Conservation (phyloP, 2,113 vertebrate genomes). For the Enhydra lutris region DNA sequence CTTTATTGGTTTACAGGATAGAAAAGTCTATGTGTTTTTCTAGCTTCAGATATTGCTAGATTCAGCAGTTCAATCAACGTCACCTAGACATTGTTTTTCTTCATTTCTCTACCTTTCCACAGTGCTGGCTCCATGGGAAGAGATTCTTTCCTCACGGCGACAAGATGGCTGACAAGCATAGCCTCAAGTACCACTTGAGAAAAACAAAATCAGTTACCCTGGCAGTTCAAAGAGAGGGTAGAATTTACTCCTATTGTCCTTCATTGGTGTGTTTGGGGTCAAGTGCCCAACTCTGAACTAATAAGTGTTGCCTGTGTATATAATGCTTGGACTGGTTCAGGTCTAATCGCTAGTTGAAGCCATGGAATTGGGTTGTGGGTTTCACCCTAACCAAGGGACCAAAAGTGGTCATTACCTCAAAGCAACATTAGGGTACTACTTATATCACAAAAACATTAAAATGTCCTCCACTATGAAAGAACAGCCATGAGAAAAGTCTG, state of each 20-base stretch:
- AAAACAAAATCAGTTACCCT: not conserved
- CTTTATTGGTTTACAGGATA: not conserved
- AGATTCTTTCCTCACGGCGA: not conserved
- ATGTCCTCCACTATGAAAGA: not conserved
- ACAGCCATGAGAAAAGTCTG: not conserved
- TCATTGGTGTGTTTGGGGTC: not conserved
- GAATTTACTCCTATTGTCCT: not conserved
- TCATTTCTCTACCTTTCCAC: not conserved
- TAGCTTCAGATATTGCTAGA: not conserved
- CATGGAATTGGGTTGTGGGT: not conserved
- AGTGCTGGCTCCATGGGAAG: not conserved
- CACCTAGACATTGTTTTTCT: not conserved
- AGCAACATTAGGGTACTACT: not conserved
- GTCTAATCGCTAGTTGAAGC: not conserved
- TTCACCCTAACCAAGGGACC: not conserved
- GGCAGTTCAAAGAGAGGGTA: not conserved
- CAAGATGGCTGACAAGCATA: not conserved
- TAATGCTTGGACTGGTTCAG: not conserved
- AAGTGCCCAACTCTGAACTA: not conserved
- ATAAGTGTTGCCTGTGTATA: not conserved
- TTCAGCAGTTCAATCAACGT: not conserved
- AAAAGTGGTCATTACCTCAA: not conserved
- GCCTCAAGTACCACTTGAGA: not conserved
- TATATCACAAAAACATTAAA: not conserved
- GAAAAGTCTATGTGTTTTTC: not conserved